phyloP scores from a whole-genome alignment of 2,888 invertebrate genomes.

The Caradrina clavipalpis region DNA sequence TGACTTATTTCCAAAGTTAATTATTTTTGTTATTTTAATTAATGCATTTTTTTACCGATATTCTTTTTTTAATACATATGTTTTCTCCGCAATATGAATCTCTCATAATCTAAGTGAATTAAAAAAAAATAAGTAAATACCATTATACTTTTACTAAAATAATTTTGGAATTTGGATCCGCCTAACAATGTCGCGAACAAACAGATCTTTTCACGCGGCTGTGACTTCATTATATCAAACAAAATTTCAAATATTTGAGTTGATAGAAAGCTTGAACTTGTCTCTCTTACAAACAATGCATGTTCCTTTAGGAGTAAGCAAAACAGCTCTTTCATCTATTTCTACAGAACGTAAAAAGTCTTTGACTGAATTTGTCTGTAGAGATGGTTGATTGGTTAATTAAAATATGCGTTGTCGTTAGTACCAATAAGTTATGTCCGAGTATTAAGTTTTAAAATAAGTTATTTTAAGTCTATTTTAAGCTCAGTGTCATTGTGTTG shows the following conservation, averaged over 20 bases:
- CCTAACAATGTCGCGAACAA: constrained; percentile 27
- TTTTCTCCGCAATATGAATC: background rate
- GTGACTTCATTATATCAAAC: constrained; percentile 16
- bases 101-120: background rate
- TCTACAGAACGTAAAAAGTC: constrained; percentile 25
- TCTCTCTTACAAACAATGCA: constrained; percentile 40
- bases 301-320: constrained; percentile 54
- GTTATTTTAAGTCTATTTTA: constrained; percentile 54
- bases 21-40: constrained; percentile 2
- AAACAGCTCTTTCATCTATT: constrained; percentile 17
- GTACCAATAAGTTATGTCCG: constrained; percentile 62
- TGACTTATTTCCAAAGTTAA: constrained; percentile 44
- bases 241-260: constrained; percentile 1
- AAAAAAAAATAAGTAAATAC: background rate
- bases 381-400: constrained; percentile 3
- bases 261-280: constrained; percentile 20
- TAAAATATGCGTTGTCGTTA: constrained; percentile 48
- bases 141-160: background rate
- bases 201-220: constrained; percentile 4
- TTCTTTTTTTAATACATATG: too few species aligned
- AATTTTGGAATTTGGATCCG: constrained; percentile 23
- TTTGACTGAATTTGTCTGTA: constrained; percentile 15
- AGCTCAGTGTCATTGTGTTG: constrained; percentile 43
- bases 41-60: background rate
- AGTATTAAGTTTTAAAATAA: constrained; percentile 59